Base-by-base conservation (phyloP, 2,113 vertebrate species). In the Neopipo cinnamomea region DNA sequence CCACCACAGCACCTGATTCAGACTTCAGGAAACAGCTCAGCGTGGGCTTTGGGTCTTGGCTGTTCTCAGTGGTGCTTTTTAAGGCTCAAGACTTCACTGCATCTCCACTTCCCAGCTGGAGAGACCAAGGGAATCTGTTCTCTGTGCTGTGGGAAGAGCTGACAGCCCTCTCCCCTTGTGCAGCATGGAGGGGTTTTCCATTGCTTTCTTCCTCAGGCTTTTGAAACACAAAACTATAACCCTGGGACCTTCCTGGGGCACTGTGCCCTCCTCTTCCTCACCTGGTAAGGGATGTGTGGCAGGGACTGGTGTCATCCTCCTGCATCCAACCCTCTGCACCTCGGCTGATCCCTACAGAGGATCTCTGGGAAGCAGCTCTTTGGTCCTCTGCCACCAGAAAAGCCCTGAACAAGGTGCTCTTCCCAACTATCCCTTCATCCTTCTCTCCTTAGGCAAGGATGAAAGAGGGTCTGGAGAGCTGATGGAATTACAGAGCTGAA, bases 161-260 rank as follows among this genome's bases (percentile, higher is more conserved):
- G 61, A 7, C 8, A 0, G 1, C 33, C n/a, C 13, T 25, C 21
- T 78, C 10, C 42, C 18, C 27, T 6, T 21, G 1, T 35, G 44
- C 55, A 82, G 49, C 42, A n/a, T 19, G 2, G 0, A 62, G 58
- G 8, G 17, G 2, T 85, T 62, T 50, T 6, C 44, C 24, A 35
- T 16, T 23, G 18, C 31, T 6, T 5, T 31, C 39, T 30, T 50
- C 70, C 41, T 71, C 24, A 33, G 74, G 46, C 33, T 85, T 71
- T 55, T 2, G 3, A 39, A 66, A 65, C 85, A 33, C 24, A 81
- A 22, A 79, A 3, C 33, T 28, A 1, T 2, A 3, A 14, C 47
- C 23, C 47, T 56, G 68, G 23, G 9, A 39, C 14, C 14, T 66
- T 46, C 68, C 31, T 9, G 62, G 44, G 28, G 31, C 44, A 12